Base-by-base conservation (phyloP, 2,113 vertebrate species). In the Deroptyus accipitrinus region DNA sequence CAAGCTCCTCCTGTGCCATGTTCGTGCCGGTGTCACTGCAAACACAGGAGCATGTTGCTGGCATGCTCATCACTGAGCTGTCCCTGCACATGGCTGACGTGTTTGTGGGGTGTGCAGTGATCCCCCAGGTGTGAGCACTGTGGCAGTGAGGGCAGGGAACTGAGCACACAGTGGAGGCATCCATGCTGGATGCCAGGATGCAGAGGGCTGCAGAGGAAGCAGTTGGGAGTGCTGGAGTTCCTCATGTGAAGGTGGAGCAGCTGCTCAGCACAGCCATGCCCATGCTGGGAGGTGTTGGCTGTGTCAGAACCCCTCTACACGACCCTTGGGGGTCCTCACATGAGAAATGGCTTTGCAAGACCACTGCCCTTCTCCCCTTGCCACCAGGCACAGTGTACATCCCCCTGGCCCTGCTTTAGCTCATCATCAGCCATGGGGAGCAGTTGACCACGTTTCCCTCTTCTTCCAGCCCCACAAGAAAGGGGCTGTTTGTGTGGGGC, bases 381-480 rank as follows among this genome's bases (percentile, higher is more conserved):
- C 37, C 37, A 15, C 13, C 16, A 54, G 64, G 49, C 55, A n/a
- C 19, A 16, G 15, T 0, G 1, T 5, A 25, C 13, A 41, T 18
- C 3, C 7, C 13, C 13, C 37, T 31, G 46, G 17, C 37, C 24
- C 24, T 0, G 2, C 49, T 61, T 25, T 5, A 42, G 35, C 67
- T 72, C 51, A 2, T 7, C 19, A 3, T 1, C 35, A n/a, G 39
- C 88, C 2, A 6, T 0, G 6, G 49, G 77, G 51, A 39, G 74
- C 49, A 48, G 55, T 67, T 0, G 2, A 2, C 61, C 49, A 1
- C 4, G 20, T 55, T 67, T 46, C 63, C 88, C 46, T 12, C 6
- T 5, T 46, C 33, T 30, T 17, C 0, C 0, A 3, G 2, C 10
- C 23, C 61, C 46, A 15, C 1, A 0, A n/a, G 27, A 66, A 49